Evolutionary conservation across 2,113 vertebrate genomes (phyloP).

Genomic region (Buteo buteo): DNA sequence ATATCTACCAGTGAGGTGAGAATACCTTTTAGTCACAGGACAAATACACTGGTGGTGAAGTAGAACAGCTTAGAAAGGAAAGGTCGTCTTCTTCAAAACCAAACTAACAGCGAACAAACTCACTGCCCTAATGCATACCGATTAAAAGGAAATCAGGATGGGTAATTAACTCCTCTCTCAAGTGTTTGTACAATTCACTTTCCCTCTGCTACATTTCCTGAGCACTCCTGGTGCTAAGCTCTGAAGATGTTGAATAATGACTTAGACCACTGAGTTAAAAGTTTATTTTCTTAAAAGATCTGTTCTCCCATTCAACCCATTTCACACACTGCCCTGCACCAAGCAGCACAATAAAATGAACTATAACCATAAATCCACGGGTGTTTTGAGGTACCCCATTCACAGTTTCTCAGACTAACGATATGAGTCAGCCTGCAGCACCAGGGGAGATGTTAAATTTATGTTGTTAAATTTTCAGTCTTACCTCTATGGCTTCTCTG

Average conservation of each 20-base stretch:
- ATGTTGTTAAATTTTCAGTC: conserved; percentile 7
- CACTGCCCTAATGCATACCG: background rate
- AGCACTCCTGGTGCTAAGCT: conserved; percentile 9
- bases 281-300: conserved; percentile 50
- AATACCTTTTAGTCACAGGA: background rate
- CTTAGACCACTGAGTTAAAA: conserved; percentile 49
- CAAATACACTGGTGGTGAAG: background rate
- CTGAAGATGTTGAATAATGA: conserved; percentile 42
- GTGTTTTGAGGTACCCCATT: conserved; percentile 42
- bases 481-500: background rate
- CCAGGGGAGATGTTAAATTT: conserved; percentile 2
- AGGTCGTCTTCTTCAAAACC: background rate
- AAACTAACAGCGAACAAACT: background rate
- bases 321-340: conserved; percentile 10
- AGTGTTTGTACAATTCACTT: conserved; percentile 54
- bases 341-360: conserved; percentile 43
- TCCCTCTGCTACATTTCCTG: conserved; percentile 44
- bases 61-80: background rate
- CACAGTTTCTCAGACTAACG: conserved; percentile 15
- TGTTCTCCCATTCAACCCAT: conserved; percentile 27
- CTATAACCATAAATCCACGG: background rate
- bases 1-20: background rate
- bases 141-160: conserved; percentile 59
- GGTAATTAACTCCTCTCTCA: conserved; percentile 56
- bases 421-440: background rate